Base-by-base conservation (phyloP, 2,888 invertebrate species). In the Helleia helle region DNA sequence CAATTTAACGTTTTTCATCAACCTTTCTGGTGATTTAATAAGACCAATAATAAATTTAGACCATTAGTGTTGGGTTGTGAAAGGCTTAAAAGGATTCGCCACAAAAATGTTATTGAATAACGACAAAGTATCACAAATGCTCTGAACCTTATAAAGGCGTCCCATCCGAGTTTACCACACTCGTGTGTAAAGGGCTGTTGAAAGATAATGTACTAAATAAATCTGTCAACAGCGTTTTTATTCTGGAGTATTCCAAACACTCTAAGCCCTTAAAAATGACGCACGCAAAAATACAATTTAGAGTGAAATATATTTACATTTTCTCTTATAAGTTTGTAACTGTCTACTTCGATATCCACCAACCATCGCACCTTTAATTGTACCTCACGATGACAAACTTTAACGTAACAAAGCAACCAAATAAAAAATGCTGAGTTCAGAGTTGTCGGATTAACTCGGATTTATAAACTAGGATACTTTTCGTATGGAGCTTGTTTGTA, bases 161-260 rank as follows among this genome's bases (percentile, higher is more conserved):
- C 29, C 38, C 12, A 39, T 24, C 14, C 14, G 24, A 39, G 30
- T 34, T 22, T 22, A 18, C 34, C 12, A 22, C 18, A 22, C 34
- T 34, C 17, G 24, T 30, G 62, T 62, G 57, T 59, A 52, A 56
- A 58, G 62, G 66, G 57, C 65, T 62, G 65, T 70, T 71, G 63
- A 72, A 75, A 75, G 74, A 79, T 80, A 73, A 77, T 73, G 71
- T 72, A 74, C 67, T 68, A 65, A 68, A 68, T 59, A 63, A 52
- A 54, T 59, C 58, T 59, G 57, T 66, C n/a, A n/a, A n/a, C n/a
- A n/a, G n/a, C n/a, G 61, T 68, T 59, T 63, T 66, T 57, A 55
- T 61, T 60, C 58, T 55, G 56, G 64, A 67, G 70, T 68, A 66
- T 71, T 69, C 62, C 61, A 61, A 53, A 49, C 51, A 51, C 42